Evolutionary conservation across 2,888 invertebrate species (phyloP), one percentile per base, ranked within the genome.

Genomic region (Liodrosophila aerea): DNA sequence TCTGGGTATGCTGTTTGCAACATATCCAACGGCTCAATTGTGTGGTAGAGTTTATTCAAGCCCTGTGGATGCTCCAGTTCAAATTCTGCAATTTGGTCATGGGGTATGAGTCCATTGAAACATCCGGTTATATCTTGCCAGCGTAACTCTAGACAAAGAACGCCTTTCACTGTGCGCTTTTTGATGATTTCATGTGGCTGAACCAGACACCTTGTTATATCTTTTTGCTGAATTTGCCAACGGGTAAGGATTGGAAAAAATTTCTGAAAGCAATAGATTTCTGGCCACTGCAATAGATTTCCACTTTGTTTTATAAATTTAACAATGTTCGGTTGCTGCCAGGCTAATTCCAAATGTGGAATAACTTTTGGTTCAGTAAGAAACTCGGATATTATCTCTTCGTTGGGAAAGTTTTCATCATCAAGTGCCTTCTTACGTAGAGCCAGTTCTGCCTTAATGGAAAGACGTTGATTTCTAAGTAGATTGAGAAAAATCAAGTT

Each of bases 181-280:
- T 94, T 94, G 11, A 92, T 91, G 43, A 94, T 93, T 57, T 86
- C 86, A 15, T 90, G 87, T 0, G 93, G 92, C 40, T 87, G 68
- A n/a, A 93, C 80, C 57, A 90, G 63, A 1, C 41, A 16, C 0
- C 44, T 31, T 0, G 53, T 30, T 85, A 33, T 18, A 0, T 22
- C 45, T 9, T 15, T 36, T 4, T 82, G 76, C 5, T 80, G 76
- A 76, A 89, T 92, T 83, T 95, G 95, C 95, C 95, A 96, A 72
- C 95, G 92, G 0, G 95, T 95, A 15, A 94, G 87, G 37, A 96
- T 87, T 0, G 95, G 95, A 56, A 96, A 91, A 71, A 95, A 93
- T 88, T 96, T 96, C 78, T 94, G 93, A 66, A 95, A 93, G 33
- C 94, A 92, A 87, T 96, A 96, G 27, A 93, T 91, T 82, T 94